Base-by-base conservation (phyloP, 2,797 vertebrate species). In the Selene dorsalis region DNA sequence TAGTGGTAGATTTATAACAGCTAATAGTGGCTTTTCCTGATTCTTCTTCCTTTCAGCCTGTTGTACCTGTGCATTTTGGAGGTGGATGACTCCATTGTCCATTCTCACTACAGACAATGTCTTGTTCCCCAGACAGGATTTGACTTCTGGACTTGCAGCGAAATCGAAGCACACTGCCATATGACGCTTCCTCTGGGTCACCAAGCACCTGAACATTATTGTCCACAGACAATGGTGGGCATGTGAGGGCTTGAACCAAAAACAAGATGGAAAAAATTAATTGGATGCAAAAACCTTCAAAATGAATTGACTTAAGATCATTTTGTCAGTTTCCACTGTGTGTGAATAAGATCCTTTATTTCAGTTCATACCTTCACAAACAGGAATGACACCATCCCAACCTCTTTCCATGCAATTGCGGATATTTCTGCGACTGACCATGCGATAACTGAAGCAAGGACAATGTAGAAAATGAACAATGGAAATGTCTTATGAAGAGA, bases 381-480 rank as follows among this genome's bases (percentile, higher is more conserved):
- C 8, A 3, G 94, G 94, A 50, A 94, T 10, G 8, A 38, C 4
- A 4, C 92, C 91, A 58, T 93, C 92, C 94, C 94, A 95, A 11
- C 94, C 94, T 1, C 64, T 8, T 39, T 20, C 28, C 83, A 89
- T 50, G 79, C 94, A 95, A 20, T 4, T 73, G 0, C 93, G 90
- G 8, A 0, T 4, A 80, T 67, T 90, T 24, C 9, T 58, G 13
- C 91, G 91, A 84, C 87, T 94, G 48, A 89, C 77, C 93, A 95
- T 94, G 38, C 86, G 66, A 74, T 91, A 94, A 58, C 93, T 95
- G 81, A 75, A 73, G 84, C 1, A 3, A 38, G 17, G 5, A 39
- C 24, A 39, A 55, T 4, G 11, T 5, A 43, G 4, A 41, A 41
- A 45, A 26, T 22, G 7, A 3, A 45, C 4, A 6, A 32, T 58